Conservation (phyloP, 2,888 invertebrate species). For the Automeris io region DNA sequence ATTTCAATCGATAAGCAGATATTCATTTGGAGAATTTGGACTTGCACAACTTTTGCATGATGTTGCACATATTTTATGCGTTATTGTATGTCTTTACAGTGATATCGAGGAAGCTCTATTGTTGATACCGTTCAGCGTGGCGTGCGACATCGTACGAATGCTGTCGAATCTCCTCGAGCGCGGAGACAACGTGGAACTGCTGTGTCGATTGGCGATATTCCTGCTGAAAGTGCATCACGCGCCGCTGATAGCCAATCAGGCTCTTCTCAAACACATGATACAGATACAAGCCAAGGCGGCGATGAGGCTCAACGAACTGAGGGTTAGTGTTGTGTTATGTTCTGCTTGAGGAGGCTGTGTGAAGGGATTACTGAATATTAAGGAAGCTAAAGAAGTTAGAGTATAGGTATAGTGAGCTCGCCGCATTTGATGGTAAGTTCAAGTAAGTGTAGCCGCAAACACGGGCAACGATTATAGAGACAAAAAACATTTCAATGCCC, state of each 20-base stretch:
- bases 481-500: too few species aligned
- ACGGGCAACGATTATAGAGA: too few species aligned
- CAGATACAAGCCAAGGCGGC: slow-evolving; percentile 78
- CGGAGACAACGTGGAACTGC: slow-evolving; percentile 85
- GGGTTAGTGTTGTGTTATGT: slow-evolving; percentile 75
- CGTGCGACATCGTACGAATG: slow-evolving; percentile 85
- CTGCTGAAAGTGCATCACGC: slow-evolving; percentile 86
- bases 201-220: slow-evolving; percentile 86
- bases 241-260: slow-evolving; percentile 84
- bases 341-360: too few species aligned
- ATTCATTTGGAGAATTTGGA: too few species aligned
- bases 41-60: too few species aligned
- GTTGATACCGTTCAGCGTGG: slow-evolving; percentile 88
- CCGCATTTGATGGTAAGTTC: too few species aligned
- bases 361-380: too few species aligned
- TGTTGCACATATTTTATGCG: too few species aligned
- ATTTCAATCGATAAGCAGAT: too few species aligned
- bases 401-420: too few species aligned
- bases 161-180: slow-evolving; percentile 82
- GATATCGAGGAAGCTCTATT: slow-evolving; percentile 94
- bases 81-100: slow-evolving; percentile 70
- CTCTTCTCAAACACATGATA: slow-evolving; percentile 80
- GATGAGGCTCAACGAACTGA: slow-evolving; percentile 74
- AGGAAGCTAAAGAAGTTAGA: too few species aligned
- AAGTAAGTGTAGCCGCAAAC: too few species aligned